These are phyloP conservation scores for Sitophilus oryzae DNA, from an alignment of 1,140 invertebrate species.

Conservation along the genomic window DNA sequence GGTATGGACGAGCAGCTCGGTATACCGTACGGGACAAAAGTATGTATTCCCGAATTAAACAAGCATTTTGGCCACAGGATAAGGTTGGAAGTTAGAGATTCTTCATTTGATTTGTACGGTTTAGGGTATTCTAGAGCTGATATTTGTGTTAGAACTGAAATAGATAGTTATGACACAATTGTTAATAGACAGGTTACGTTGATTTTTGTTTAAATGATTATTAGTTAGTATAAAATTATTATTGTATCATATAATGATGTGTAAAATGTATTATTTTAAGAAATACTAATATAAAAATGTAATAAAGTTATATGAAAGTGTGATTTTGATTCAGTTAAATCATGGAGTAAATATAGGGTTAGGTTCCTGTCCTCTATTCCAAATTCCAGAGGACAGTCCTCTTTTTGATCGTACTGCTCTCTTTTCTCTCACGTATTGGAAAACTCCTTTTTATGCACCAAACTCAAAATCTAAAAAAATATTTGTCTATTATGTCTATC, in stretches of 20 bases:
- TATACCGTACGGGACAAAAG: slow-evolving; percentile 45
- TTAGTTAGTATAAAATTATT: not conserved
- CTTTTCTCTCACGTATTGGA: too few relatives aligned
- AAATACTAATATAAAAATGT: not conserved
- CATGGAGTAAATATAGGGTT: too few relatives aligned
- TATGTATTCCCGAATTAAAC: slow-evolving; percentile 50
- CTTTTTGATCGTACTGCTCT: too few relatives aligned
- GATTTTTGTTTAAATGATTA: slow-evolving; percentile 30
- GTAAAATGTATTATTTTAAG: not conserved
- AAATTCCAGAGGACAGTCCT: too few relatives aligned
- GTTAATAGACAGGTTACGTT: slow-evolving; percentile 46
- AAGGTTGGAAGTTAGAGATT: slow-evolving; percentile 43
- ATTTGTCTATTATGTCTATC: too few relatives aligned
- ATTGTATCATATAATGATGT: not conserved
- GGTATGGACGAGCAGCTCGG: slow-evolving; percentile 45
- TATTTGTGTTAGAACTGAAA: slow-evolving; percentile 49
- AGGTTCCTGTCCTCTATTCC: too few relatives aligned
- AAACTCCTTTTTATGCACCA: too few relatives aligned
- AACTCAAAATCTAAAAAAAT: too few relatives aligned
- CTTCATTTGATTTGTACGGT: slow-evolving; percentile 41
- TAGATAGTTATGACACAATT: slow-evolving; percentile 48
- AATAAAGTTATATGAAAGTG: too few relatives aligned
- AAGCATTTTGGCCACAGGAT: slow-evolving; percentile 46
- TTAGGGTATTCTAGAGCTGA: slow-evolving; percentile 45
- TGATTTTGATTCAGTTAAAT: too few relatives aligned